phyloP scores from a whole-genome alignment of 2,888 invertebrate species.

The Rhamnusium bicolor region DNA sequence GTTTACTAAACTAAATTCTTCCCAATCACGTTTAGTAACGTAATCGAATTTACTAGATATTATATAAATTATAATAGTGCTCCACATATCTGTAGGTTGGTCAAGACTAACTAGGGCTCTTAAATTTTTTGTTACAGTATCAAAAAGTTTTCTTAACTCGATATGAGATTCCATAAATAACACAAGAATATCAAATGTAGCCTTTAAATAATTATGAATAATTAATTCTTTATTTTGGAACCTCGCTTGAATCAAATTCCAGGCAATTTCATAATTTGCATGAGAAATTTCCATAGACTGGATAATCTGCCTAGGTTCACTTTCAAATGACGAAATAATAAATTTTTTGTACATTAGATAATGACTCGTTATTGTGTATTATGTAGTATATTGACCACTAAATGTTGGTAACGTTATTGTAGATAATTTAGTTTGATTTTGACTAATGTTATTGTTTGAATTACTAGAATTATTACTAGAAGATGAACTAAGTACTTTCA shows the following conservation, averaged over 20 bases:
- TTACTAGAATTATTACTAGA: not conserved
- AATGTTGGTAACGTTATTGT: not conserved
- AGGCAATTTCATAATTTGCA: not conserved
- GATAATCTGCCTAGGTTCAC: not conserved
- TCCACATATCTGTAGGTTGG: not conserved
- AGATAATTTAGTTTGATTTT: not conserved
- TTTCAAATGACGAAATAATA: not conserved
- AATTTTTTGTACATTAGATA: not conserved
- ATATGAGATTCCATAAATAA: not conserved
- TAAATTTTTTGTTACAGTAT: not conserved
- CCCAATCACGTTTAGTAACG: not conserved
- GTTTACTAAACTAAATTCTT: not conserved
- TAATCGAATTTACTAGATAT: constrained; percentile 2
- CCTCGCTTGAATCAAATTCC: not conserved
- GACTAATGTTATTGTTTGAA: not conserved
- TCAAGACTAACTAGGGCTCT: not conserved
- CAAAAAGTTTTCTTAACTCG: not conserved
- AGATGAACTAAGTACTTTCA: not conserved
- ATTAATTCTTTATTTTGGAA: not conserved
- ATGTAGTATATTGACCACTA: not conserved
- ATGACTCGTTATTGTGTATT: not conserved
- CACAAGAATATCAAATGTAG: not conserved
- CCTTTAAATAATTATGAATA: not conserved
- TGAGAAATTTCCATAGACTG: not conserved
- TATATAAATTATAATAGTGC: not conserved